Percentiles rank a stretch among this genome's conserved stretches.
phyloP scores from a whole-genome alignment of 1,140 invertebrate species.

The Diachasma alloeum region DNA sequence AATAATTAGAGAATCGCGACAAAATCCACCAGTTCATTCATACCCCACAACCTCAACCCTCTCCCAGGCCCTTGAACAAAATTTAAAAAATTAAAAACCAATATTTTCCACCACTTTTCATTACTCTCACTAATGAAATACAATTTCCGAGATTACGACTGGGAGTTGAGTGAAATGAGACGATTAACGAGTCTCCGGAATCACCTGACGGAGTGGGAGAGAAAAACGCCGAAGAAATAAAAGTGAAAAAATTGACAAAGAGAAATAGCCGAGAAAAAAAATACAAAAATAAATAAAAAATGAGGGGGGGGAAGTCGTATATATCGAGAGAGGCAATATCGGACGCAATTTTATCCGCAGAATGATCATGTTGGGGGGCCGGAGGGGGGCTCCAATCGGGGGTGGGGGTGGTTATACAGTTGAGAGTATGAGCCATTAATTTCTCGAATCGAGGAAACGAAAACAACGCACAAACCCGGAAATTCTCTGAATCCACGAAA shows the following conservation, averaged over 20 bases:
- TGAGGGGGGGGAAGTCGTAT: not conserved
- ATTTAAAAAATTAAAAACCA: not conserved
- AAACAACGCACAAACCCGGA: slow-evolving; percentile 6
- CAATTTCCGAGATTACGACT: not conserved
- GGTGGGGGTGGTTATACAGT: not conserved
- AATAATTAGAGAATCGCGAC: too few relatives aligned
- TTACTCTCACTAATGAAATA: not conserved
- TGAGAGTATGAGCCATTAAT: slow-evolving; percentile 11
- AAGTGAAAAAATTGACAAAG: not conserved
- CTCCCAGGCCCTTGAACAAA: too few relatives aligned
- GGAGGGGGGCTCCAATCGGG: not conserved
- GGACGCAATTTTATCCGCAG: slow-evolving; percentile 9
- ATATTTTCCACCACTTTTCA: not conserved
- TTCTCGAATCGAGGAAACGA: slow-evolving; percentile 9
- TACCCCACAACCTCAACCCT: too few relatives aligned
- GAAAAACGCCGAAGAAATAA: not conserved
- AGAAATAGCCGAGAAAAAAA: not conserved
- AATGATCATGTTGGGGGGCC: not conserved
- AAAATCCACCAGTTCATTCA: too few relatives aligned
- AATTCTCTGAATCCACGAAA: slow-evolving; percentile 9
- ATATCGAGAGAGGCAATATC: not conserved
- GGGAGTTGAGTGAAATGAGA: not conserved
- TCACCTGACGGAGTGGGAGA: not conserved
- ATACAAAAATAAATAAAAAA: not conserved
- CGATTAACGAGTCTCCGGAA: not conserved